Evolutionary conservation across 2,113 vertebrate genomes (phyloP).

Genomic region (Corythoichthys intestinalis): DNA sequence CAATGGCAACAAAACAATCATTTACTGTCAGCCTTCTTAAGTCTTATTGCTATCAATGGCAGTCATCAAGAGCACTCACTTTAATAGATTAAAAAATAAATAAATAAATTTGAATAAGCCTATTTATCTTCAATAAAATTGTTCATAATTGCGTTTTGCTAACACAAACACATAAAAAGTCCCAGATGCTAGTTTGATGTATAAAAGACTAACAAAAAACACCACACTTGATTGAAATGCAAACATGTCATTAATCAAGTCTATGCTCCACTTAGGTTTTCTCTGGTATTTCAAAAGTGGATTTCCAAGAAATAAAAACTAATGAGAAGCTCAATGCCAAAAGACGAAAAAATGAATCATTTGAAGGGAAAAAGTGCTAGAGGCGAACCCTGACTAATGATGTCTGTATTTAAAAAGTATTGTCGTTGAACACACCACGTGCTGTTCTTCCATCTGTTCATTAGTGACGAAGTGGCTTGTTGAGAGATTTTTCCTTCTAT

Average conservation of each 20-base stretch:
- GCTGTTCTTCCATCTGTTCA: conserved; percentile 60
- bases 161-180: neutral
- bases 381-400: conserved; percentile 38
- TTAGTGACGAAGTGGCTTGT: conserved; percentile 49
- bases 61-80: neutral
- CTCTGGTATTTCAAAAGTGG: neutral
- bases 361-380: conserved; percentile 35
- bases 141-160: neutral
- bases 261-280: neutral
- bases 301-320: neutral
- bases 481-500: conserved; percentile 23
- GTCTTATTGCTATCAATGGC: neutral
- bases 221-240: neutral
- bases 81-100: neutral
- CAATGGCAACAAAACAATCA: too few species aligned
- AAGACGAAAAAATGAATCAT: conserved; percentile 18
- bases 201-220: neutral
- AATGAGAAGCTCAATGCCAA: neutral
- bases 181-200: neutral
- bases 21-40: too few species aligned
- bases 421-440: conserved; percentile 49
- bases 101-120: neutral
- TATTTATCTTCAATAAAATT: neutral
- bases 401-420: conserved; percentile 61
- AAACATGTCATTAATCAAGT: neutral